phyloP scores from a whole-genome alignment of 2,888 invertebrate species.

The Apamea monoglypha region DNA sequence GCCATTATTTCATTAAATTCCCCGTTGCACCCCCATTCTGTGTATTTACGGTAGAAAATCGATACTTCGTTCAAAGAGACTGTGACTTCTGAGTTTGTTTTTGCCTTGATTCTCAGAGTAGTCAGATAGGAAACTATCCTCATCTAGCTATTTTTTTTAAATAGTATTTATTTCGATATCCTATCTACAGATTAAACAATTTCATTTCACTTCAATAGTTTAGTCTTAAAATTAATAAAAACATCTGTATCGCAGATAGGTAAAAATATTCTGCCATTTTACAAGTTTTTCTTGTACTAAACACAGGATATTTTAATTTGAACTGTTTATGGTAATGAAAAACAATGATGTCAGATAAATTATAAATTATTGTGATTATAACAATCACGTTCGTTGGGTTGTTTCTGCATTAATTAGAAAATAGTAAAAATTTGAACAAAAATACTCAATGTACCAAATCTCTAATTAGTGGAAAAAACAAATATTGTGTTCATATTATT shows the following conservation, averaged over 20 bases:
- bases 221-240: neutral
- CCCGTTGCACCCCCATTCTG: constrained; percentile 31
- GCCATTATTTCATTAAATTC: constrained; percentile 70
- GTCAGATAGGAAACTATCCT: neutral
- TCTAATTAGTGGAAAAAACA: constrained; percentile 27
- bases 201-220: neutral
- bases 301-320: neutral
- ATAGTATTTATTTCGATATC: too few relatives aligned
- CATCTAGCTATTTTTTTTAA: too few relatives aligned
- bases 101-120: neutral
- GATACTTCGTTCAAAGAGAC: neutral
- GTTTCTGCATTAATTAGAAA: constrained; percentile 14
- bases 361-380: neutral
- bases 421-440: constrained; percentile 24
- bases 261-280: neutral
- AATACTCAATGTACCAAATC: constrained; percentile 53
- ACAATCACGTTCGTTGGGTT: constrained; percentile 6
- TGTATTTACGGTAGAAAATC: constrained; percentile 40
- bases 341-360: neutral
- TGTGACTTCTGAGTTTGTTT: neutral
- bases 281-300: neutral
- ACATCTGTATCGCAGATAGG: neutral
- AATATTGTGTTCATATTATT: constrained; percentile 14
- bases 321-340: neutral
- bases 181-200: neutral